Evolutionary conservation across 2,113 vertebrate genomes (phyloP).

Genomic region (Taurulus bubalis): DNA sequence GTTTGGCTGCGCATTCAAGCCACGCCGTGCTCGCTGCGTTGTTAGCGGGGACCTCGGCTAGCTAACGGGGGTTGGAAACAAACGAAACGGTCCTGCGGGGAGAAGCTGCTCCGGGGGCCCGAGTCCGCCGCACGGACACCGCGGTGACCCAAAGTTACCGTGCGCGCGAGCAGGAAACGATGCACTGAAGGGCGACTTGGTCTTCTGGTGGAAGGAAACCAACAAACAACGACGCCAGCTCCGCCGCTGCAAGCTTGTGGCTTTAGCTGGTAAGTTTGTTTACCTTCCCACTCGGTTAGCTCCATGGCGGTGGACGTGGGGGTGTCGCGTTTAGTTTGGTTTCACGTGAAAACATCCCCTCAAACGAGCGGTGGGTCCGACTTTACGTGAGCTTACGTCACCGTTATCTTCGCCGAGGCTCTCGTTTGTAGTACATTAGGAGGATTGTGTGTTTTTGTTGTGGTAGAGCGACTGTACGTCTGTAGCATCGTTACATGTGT

Average conservation of each 20-base stretch:
- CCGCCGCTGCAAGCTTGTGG: background rate
- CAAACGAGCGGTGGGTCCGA: background rate
- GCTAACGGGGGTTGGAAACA: conserved; percentile 44
- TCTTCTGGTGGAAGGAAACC: background rate
- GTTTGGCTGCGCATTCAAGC: background rate
- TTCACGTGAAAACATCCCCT: background rate
- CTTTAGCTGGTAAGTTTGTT: conserved; percentile 65
- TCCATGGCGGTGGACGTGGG: background rate
- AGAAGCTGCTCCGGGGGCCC: conserved; percentile 5
- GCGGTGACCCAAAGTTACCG: conserved; percentile 9
- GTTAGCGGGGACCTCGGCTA: conserved; percentile 46
- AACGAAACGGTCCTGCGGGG: conserved; percentile 1
- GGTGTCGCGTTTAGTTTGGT: background rate
- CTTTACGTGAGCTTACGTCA: background rate
- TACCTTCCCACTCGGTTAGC: conserved; percentile 5
- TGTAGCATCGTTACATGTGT: background rate
- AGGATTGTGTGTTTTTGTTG: background rate
- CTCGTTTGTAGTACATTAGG: background rate
- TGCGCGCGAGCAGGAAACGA: background rate
- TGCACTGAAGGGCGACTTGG: background rate
- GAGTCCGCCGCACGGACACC: background rate
- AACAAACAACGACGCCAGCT: background rate
- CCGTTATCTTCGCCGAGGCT: background rate
- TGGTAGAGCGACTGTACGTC: background rate
- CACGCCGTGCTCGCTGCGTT: background rate